Conservation (phyloP, 1,140 invertebrate species). For the Hestina assimilis region DNA sequence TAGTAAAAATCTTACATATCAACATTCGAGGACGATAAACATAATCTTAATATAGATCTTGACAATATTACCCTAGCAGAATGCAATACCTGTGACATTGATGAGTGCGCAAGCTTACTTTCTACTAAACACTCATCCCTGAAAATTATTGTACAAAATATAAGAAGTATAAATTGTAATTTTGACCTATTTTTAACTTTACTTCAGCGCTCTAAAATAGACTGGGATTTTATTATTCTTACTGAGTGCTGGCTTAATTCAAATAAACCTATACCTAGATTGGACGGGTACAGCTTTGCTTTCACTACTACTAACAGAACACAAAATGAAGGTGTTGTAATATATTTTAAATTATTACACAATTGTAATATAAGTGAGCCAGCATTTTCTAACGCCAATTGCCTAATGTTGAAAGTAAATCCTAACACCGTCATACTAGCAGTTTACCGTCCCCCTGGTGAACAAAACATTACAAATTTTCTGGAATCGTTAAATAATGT, state of each 20-base stretch:
- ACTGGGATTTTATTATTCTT: constrained; percentile 12
- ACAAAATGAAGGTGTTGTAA: constrained; percentile 21
- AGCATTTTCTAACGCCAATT: constrained; percentile 5
- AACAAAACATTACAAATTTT: constrained; percentile 10
- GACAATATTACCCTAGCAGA: too few relatives aligned
- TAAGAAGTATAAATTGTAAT: constrained; percentile 3
- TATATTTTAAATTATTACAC: constrained; percentile 11
- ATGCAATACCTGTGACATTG: too few relatives aligned
- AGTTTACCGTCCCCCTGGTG: constrained; percentile 19
- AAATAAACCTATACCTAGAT: neutral
- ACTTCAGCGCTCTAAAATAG: neutral
- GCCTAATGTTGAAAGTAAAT: constrained; percentile 6
- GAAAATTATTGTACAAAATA: constrained; percentile 17
- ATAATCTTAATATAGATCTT: too few relatives aligned
- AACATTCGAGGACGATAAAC: too few relatives aligned
- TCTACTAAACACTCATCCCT: too few relatives aligned
- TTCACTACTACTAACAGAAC: neutral
- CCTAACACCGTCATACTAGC: constrained; percentile 3
- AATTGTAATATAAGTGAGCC: neutral
- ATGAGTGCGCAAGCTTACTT: too few relatives aligned
- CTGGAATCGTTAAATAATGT: constrained; percentile 11
- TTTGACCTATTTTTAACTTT: constrained; percentile 4
- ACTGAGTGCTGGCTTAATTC: constrained; percentile 11
- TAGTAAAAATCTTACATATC: too few relatives aligned
- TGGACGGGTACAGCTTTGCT: neutral